phyloP scores from a whole-genome alignment of 2,797 vertebrate species.

The Lutra lutra region DNA sequence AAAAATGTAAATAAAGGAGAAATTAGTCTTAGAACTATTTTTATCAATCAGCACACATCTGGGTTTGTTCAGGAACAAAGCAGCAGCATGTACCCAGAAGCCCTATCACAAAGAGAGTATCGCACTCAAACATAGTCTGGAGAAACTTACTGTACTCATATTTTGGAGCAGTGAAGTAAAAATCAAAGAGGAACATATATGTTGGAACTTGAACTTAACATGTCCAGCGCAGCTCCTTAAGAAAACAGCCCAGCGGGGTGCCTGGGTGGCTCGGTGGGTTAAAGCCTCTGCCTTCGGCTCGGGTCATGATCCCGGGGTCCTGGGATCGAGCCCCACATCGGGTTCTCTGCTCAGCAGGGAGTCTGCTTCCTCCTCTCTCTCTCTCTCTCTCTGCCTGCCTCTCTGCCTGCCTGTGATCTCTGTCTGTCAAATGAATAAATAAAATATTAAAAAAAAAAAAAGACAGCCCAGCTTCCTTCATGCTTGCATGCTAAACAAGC shows the following conservation, averaged over 20 bases:
- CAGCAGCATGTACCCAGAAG: neutral
- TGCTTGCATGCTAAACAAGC: neutral
- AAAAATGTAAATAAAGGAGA: neutral
- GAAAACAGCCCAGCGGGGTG: neutral
- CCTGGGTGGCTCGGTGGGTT: no score
- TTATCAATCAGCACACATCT: neutral
- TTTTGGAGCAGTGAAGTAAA: neutral
- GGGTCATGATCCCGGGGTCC: no score
- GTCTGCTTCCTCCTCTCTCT: no score
- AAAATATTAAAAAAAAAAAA: neutral
- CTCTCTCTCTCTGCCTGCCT: no score
- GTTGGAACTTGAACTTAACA: constrained; percentile 20
- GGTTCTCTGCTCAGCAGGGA: no score
- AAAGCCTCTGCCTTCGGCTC: no score
- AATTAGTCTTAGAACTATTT: constrained; percentile 24
- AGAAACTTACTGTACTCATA: neutral
- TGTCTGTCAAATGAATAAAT: no score
- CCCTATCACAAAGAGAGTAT: neutral
- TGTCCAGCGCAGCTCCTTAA: neutral
- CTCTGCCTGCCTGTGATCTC: no score
- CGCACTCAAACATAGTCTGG: neutral
- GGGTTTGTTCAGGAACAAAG: constrained; percentile 2
- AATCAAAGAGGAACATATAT: neutral
- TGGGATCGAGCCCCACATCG: no score
- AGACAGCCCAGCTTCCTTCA: neutral